Conservation (phyloP, 2,113 vertebrate species). For the Hipposideros armiger region DNA sequence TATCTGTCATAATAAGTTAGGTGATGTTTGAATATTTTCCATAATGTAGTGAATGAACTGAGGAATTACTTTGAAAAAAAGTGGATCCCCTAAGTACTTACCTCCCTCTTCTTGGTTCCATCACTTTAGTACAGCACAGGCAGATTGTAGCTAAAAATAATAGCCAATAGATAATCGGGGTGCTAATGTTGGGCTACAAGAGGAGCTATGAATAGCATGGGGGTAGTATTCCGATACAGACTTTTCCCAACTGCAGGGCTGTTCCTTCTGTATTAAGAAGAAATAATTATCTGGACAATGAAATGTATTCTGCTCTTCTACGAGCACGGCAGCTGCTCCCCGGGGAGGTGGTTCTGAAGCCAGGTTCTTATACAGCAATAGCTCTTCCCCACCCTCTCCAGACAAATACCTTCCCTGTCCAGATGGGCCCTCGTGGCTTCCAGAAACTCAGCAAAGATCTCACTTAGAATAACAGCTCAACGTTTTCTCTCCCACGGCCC, state of each 20-base stretch:
- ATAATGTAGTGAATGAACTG: background rate
- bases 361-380: background rate
- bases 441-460: background rate
- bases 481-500: background rate
- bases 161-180: background rate
- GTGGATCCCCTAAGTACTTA: background rate
- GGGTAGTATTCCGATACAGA: background rate
- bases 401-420: background rate
- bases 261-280: constrained; percentile 18
- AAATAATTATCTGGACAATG: background rate
- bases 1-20: background rate
- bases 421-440: background rate
- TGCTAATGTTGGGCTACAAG: background rate
- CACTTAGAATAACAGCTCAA: background rate
- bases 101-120: background rate
- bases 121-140: background rate
- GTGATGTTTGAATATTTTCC: constrained; percentile 8
- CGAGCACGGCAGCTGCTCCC: background rate
- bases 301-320: background rate
- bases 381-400: background rate
- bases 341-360: background rate
- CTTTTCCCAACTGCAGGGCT: background rate
- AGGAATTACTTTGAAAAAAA: background rate
- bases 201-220: background rate
- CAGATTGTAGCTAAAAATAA: background rate